Conservation (phyloP, 2,888 invertebrate species). For the Lasioglossum lativentre region DNA sequence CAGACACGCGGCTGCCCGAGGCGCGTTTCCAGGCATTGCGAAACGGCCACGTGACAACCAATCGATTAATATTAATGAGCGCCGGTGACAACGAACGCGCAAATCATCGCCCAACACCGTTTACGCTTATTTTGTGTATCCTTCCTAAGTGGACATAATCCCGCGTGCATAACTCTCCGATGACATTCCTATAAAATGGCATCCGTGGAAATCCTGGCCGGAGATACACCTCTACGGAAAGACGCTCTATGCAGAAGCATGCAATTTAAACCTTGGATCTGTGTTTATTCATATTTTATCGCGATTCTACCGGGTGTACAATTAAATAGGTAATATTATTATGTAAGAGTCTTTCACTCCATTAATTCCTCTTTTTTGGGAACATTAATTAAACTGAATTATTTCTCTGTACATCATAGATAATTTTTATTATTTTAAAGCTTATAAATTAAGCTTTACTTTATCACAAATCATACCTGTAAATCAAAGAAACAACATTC, state of each 20-base stretch:
- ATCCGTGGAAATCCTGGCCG: neutral
- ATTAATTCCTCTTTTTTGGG: no score
- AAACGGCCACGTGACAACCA: constrained; percentile 65
- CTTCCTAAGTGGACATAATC: constrained; percentile 36
- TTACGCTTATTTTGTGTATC: constrained; percentile 49
- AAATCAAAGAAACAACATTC: no score
- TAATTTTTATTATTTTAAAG: no score
- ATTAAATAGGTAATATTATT: neutral
- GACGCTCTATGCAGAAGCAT: neutral
- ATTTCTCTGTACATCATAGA: no score
- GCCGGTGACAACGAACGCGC: constrained; percentile 54
- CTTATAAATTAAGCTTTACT: no score
- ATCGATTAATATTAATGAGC: constrained; percentile 74
- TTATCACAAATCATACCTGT: no score
- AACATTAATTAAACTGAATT: no score
- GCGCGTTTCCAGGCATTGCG: constrained; percentile 65
- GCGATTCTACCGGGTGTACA: neutral
- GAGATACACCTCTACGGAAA: neutral
- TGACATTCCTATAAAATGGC: neutral
- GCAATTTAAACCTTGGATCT: neutral
- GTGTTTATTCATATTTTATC: neutral
- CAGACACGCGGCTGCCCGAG: constrained; percentile 55
- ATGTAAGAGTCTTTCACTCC: no score
- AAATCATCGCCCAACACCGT: constrained; percentile 55
- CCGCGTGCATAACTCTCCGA: constrained; percentile 27